Evolutionary conservation across 2,888 invertebrate species (phyloP).

Genomic region (Eupithecia exiguata): DNA sequence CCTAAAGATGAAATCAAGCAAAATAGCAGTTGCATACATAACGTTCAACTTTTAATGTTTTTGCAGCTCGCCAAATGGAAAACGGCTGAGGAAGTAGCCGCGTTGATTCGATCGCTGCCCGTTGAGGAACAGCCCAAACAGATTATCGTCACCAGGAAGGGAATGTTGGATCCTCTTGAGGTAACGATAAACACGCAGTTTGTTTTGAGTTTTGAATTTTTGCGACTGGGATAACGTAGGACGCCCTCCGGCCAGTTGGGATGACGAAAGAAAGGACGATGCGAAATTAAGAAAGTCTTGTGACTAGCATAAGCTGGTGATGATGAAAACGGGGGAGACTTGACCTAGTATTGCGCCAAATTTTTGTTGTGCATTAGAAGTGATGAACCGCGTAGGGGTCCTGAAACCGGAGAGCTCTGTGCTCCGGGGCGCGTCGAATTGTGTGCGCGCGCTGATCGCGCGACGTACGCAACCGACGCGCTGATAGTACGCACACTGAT

Average conservation of each 20-base stretch:
- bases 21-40: too few relatives aligned
- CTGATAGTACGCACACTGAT: constrained; percentile 67
- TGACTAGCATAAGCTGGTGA: too few relatives aligned
- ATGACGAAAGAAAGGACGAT: not conserved
- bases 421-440: constrained; percentile 65
- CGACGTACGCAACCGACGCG: not conserved
- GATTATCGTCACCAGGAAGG: constrained; percentile 99
- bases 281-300: too few relatives aligned
- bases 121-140: constrained; percentile 99
- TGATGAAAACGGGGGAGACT: too few relatives aligned
- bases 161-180: constrained; percentile 99
- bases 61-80: constrained; percentile 98
- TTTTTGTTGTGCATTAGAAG: constrained; percentile 46
- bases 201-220: too few relatives aligned
- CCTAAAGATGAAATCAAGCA: too few relatives aligned
- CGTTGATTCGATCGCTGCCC: constrained; percentile 98
- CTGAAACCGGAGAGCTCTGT: constrained; percentile 78
- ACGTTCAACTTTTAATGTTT: not conserved
- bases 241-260: not conserved
- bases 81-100: constrained; percentile 99
- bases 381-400: constrained; percentile 82
- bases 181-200: constrained; percentile 57
- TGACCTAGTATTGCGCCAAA: not conserved
- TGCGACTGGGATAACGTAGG: not conserved
- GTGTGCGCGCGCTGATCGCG: constrained; percentile 54